Percentiles rank a stretch among this genome's conserved stretches.
These are phyloP conservation scores for Nudaria mundana DNA, from an alignment of 2,888 invertebrate genomes.

Conservation along the genomic window DNA sequence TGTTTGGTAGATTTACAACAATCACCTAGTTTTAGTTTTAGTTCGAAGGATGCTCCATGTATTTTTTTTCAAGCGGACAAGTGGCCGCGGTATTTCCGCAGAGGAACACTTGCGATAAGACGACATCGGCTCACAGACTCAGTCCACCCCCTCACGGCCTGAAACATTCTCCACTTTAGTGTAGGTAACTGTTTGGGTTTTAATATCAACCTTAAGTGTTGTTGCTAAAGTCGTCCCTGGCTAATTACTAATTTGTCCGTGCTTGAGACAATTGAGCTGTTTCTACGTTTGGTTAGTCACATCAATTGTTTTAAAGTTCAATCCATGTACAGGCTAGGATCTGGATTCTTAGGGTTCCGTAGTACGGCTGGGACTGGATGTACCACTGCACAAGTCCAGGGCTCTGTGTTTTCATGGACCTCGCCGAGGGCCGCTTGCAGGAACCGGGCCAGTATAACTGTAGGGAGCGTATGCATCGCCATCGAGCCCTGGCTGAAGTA, in stretches of 20 bases:
- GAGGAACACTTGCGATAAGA: constrained; percentile 65
- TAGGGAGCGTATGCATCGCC: not conserved
- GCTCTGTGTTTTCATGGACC: no score
- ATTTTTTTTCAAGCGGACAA: no score
- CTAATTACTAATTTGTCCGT: constrained; percentile 76
- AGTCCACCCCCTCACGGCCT: constrained; percentile 27
- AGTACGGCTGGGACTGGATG: no score
- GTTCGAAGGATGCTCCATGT: no score
- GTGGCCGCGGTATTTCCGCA: constrained; percentile 72
- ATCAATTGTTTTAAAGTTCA: constrained; percentile 24
- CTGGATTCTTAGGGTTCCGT: not conserved
- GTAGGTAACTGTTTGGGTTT: constrained; percentile 77
- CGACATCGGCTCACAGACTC: constrained; percentile 38
- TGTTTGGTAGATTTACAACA: no score
- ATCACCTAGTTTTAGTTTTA: no score
- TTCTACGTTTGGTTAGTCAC: constrained; percentile 32
- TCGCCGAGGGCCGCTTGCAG: no score
- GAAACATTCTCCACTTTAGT: constrained; percentile 27
- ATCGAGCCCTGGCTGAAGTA: no score
- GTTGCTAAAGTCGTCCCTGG: constrained; percentile 67
- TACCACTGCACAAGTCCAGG: no score
- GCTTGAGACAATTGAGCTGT: constrained; percentile 59
- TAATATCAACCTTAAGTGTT: constrained; percentile 77
- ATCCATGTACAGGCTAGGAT: not conserved
- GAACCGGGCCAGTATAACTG: not conserved